A percentile compares a stretch with the other conserved stretches of the same genome.
phyloP scores from a whole-genome alignment of 2,888 invertebrate genomes.

The Cordilura impudica region DNA sequence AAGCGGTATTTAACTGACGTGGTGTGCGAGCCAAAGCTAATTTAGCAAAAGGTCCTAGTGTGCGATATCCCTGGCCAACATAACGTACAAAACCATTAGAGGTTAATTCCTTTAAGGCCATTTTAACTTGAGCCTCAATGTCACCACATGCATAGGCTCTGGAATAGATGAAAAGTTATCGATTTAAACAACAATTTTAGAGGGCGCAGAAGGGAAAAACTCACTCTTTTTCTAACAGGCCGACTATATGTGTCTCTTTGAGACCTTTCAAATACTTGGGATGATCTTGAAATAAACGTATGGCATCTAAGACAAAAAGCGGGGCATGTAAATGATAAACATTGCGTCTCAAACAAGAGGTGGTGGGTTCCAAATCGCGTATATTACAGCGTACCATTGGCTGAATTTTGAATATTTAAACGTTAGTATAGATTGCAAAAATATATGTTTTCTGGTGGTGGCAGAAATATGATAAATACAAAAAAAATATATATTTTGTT shows the following conservation, averaged over 20 bases:
- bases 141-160: constrained; percentile 75
- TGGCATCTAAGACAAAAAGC: constrained; percentile 74
- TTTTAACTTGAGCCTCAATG: constrained; percentile 73
- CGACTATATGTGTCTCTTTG: constrained; percentile 70
- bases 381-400: constrained; percentile 67
- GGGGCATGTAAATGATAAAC: constrained; percentile 73
- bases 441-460: no score
- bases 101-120: constrained; percentile 71
- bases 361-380: constrained; percentile 69
- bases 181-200: background rate
- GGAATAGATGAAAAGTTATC: background rate
- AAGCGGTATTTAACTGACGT: constrained; percentile 70
- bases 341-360: constrained; percentile 68
- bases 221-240: constrained; percentile 73
- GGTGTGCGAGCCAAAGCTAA: constrained; percentile 71
- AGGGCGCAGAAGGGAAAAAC: constrained; percentile 28
- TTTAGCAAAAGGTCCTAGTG: constrained; percentile 75
- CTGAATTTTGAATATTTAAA: constrained; percentile 55
- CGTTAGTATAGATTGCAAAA: background rate
- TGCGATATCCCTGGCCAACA: constrained; percentile 72
- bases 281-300: constrained; percentile 75
- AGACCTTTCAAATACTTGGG: constrained; percentile 72
- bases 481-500: background rate
- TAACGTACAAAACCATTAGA: constrained; percentile 71
- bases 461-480: no score